phyloP scores from a whole-genome alignment of 2,888 invertebrate species.

The Tanytarsus gracilentus region DNA sequence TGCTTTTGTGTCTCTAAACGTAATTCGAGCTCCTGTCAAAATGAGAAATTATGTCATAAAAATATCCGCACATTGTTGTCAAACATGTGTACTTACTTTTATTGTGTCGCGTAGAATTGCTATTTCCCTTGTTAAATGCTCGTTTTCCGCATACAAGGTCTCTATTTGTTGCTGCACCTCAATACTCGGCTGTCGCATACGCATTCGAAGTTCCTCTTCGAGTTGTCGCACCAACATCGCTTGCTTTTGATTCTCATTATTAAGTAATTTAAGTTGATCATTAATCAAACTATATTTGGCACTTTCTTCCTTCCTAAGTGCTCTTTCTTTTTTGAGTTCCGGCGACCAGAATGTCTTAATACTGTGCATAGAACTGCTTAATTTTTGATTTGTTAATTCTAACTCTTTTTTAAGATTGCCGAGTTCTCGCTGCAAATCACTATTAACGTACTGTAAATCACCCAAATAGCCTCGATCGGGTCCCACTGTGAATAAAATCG shows the following conservation, averaged over 20 bases:
- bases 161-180: conserved; percentile 91
- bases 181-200: conserved; percentile 81
- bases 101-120: conserved; percentile 88
- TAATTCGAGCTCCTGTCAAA: conserved; percentile 75
- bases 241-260: conserved; percentile 98
- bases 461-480: conserved; percentile 61
- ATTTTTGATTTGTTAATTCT: conserved; percentile 92
- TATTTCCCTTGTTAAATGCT: conserved; percentile 86
- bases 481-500: conserved; percentile 21
- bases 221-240: conserved; percentile 87
- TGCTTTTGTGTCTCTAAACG: conserved; percentile 97
- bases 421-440: conserved; percentile 88
- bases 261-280: conserved; percentile 91
- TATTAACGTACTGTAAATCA: conserved; percentile 87
- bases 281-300: conserved; percentile 94
- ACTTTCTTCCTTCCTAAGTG: conserved; percentile 92
- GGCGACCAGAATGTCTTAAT: conserved; percentile 99
- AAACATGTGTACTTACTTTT: no score
- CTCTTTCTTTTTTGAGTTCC: conserved; percentile 96
- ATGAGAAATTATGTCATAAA: background rate
- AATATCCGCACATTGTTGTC: background rate
- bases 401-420: conserved; percentile 86
- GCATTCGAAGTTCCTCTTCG: conserved; percentile 81
- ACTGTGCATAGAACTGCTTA: conserved; percentile 98
- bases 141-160: conserved; percentile 84